Evolutionary conservation across 2,888 invertebrate genomes (phyloP), one percentile per base, ranked within the genome.

Genomic region (Ommatoiulus sabulosus): DNA sequence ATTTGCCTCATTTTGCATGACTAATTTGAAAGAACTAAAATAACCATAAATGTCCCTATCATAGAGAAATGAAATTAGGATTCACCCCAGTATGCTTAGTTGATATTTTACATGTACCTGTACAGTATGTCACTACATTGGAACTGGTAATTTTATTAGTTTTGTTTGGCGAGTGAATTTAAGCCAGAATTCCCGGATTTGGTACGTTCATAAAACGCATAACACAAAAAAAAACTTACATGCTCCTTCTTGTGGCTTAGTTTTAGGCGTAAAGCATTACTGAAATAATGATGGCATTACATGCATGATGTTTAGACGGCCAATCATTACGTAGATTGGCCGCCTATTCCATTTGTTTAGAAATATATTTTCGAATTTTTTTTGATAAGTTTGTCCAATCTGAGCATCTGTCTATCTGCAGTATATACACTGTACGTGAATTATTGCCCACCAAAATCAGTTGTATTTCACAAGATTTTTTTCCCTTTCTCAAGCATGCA

Each of bases 371-470:
- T 35, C 35, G 35, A 80, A 72, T 7, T 35, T 80, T 24, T 43
- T 12, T 43, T 24, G 80, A 1, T 10, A 7, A 24, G n/a, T 72
- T 72, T 10, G 24, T 72, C 10, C 24, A 43, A 24, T 80, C 80
- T 80, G 24, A 12, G 12, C 10, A 24, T 80, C 24, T 24, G 15
- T 80, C 80, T 35, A 80, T 80, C 80, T 35, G 35, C 35, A 80
- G 35, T 80, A 80, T 4, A 35, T 35, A 80, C 35, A 35, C n/a
- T n/a, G n/a, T n/a, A 0, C 52, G 17, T 43, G 80, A 80, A 80
- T 80, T 80, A 80, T 80, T 80, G 80, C 80, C 80, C 80, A 24
- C 35, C 80, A 35, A 15, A 35, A 80, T 80, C 80, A 35, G 80
- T 80, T 80, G 35, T 80, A 35, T 35, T 80, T 35, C 35, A 35